These are phyloP conservation scores for Epistrophe eligans DNA, from an alignment of 2,888 invertebrate genomes.

Conservation along the genomic window DNA sequence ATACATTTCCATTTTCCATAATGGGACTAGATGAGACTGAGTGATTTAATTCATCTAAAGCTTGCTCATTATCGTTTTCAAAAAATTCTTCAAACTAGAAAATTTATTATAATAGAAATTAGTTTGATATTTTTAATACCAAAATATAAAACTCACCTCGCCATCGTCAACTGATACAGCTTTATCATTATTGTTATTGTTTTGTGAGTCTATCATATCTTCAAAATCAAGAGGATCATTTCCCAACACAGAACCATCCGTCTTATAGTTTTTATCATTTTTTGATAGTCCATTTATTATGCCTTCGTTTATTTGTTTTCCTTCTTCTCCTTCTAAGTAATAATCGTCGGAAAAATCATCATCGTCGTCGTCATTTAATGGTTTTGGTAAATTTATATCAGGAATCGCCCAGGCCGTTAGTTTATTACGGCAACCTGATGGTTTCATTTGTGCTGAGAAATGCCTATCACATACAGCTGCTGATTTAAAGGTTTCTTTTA, in stretches of 20 bases:
- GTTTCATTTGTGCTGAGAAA: constrained; percentile 55
- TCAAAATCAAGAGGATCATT: constrained; percentile 56
- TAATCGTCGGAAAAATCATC: constrained; percentile 4
- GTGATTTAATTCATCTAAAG: neutral
- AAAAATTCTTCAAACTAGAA: no score
- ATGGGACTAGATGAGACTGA: neutral
- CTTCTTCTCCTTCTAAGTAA: constrained; percentile 7
- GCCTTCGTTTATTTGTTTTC: neutral
- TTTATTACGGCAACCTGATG: neutral
- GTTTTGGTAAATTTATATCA: constrained; percentile 50
- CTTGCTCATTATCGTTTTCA: no score
- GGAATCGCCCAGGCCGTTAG: constrained; percentile 59
- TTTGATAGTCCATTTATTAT: constrained; percentile 22
- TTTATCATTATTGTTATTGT: constrained; percentile 27
- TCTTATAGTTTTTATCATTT: neutral
- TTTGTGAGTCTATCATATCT: constrained; percentile 46
- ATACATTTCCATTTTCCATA: neutral
- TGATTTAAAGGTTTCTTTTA: neutral
- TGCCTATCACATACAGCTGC: constrained; percentile 50
- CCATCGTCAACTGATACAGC: neutral
- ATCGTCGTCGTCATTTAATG: neutral
- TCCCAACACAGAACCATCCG: neutral
- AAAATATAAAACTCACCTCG: constrained; percentile 15
- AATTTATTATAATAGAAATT: no score
- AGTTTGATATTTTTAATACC: no score